Evolutionary conservation across 2,888 invertebrate species (phyloP).

Genomic region (Corbicula japonica): DNA sequence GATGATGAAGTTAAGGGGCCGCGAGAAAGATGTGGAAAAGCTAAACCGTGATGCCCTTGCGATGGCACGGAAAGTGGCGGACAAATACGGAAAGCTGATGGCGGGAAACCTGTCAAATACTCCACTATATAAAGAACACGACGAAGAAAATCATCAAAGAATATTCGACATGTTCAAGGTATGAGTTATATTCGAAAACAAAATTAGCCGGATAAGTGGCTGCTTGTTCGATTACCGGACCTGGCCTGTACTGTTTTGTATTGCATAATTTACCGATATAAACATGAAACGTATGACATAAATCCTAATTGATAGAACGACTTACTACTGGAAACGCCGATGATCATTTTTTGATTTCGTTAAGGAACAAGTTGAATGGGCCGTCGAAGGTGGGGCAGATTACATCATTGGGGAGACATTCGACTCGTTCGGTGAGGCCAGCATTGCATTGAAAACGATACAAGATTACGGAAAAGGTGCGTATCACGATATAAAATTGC

Average conservation of each 20-base stretch:
- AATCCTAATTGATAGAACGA: no score
- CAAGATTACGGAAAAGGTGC: constrained; percentile 80
- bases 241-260: no score
- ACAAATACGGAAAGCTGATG: constrained; percentile 77
- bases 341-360: background rate
- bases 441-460: constrained; percentile 81
- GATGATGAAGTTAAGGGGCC: constrained; percentile 72
- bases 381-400: constrained; percentile 82
- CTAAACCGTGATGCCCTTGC: constrained; percentile 74
- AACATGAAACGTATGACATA: no score
- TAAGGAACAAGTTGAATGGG: constrained; percentile 85
- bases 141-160: constrained; percentile 54
- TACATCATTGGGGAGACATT: constrained; percentile 85
- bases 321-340: no score
- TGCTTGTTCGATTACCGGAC: no score
- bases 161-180: constrained; percentile 77
- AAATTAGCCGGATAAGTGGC: no score
- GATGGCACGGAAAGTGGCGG: constrained; percentile 78
- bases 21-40: constrained; percentile 75
- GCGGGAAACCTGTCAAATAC: constrained; percentile 80
- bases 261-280: no score
- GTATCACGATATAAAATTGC: no score
- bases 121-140: constrained; percentile 71
- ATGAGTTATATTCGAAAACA: background rate
- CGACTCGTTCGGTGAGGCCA: constrained; percentile 79